Conservation (phyloP, 2,888 invertebrate genomes). For the Drosophila paucipuncta region DNA sequence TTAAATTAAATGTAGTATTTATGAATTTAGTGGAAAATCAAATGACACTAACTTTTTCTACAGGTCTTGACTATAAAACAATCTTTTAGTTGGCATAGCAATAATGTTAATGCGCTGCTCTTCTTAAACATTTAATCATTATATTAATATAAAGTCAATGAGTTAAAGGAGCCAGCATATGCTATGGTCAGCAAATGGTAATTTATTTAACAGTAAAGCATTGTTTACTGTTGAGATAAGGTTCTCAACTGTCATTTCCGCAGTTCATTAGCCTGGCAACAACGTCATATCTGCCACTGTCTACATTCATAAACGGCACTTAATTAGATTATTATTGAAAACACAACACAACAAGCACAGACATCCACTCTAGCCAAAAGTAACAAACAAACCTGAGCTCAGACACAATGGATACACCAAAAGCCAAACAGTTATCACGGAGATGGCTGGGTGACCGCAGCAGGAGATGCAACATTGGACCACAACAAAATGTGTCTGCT, state of each 20-base stretch:
- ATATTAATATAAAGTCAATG: background rate
- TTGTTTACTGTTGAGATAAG: conserved; percentile 12
- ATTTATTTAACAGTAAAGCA: background rate
- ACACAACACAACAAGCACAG: conserved; percentile 34
- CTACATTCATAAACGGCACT: conserved; percentile 57
- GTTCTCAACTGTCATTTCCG: conserved; percentile 32
- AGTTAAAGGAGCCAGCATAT: background rate
- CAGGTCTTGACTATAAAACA: background rate
- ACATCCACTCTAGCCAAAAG: conserved; percentile 27
- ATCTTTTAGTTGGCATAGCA: background rate
- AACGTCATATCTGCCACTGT: conserved; percentile 23
- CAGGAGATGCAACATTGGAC: conserved; percentile 40
- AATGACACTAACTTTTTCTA: background rate
- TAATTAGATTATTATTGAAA: conserved; percentile 78
- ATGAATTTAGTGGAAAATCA: background rate
- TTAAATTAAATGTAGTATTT: background rate
- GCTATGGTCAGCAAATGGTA: background rate
- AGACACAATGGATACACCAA: conserved; percentile 56
- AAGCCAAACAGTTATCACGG: conserved; percentile 53
- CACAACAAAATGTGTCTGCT: conserved; percentile 77
- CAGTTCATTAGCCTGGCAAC: conserved; percentile 41
- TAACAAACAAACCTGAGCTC: conserved; percentile 57
- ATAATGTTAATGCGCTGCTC: background rate
- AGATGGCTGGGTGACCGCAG: conserved; percentile 45
- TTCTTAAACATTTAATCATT: background rate